Evolutionary conservation across 35 echinoderm and acorn worm genomes (phyloP), one percentile per base, ranked within the genome.

Genomic region (Ophiothrix spiculata): DNA sequence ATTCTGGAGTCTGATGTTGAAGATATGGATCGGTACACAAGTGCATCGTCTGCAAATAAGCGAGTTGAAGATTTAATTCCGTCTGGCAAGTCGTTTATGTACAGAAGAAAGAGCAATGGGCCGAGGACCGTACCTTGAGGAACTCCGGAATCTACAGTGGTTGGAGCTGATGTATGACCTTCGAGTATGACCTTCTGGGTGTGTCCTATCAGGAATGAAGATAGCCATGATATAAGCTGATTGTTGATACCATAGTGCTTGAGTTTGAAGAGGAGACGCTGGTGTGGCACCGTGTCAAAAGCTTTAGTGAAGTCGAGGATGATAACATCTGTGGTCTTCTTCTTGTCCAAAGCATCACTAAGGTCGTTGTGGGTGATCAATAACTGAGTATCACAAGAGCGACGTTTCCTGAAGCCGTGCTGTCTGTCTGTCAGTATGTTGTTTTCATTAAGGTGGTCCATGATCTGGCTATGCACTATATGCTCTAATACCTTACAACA

Each of bases 401-500:
- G n/a, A n/a, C n/a, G n/a, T n/a, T 79, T 79, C 38, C 37, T 12
- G 77, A 79, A 79, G 33, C 77, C 77, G 1, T 79, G 77, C 37
- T 79, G 77, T 31, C 38, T 79, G 32, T 79, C 36, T 4, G 2
- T 36, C 33, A 79, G 77, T 21, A 79, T 79, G 77, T n/a, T 79
- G 77, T 79, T 31, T n/a, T n/a, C n/a, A n/a, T n/a, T n/a, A n/a
- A n/a, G n/a, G n/a, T n/a, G n/a, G n/a, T n/a, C n/a, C n/a, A 37
- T 32, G 36, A 79, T 39, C 77, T 35, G 77, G 77, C 77, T 32
- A 11, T 79, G 34, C 8, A 76, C n/a, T 6, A 31, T 37, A 39
- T 90, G 60, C 56, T 78, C 88, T 32, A 85, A 90, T n/a, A n/a
- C 41, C 74, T 90, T 90, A n/a, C 64, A 83, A 85, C 75, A 84